Base-by-base conservation (phyloP, 2,888 invertebrate species). In the Euplagia quadripunctaria region DNA sequence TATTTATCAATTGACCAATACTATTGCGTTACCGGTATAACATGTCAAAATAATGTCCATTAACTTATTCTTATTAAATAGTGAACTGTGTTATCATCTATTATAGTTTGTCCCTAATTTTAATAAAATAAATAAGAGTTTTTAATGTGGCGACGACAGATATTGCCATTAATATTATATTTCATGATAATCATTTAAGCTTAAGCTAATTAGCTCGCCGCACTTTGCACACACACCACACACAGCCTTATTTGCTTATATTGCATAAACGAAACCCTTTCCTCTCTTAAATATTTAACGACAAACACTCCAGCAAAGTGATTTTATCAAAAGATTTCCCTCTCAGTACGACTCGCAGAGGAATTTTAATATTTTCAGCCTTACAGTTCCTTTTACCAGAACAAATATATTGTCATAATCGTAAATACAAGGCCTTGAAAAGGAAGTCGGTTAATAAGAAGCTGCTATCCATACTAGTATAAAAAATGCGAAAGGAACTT, bases 341-440 rank as follows among this genome's bases (percentile, higher is more conserved):
- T 6, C 31, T n/a, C 4, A n/a, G 42, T 77, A 68, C 64, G 51
- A 43, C 63, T 42, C 51, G 46, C 64, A 16, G 64, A 72, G 67
- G 63, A 42, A 52, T 64, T 7, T n/a, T 66, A 43, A 72, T 20
- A 64, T 78, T 64, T 64, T 61, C 14, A 61, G 68, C 20, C 72
- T 71, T 64, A 64, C 11, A 12, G 11, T 55, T 17, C 42, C 12
- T 49, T 43, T 66, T 31, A 68, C 42, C 63, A 43, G 43, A 74
- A 75, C 61, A 73, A 78, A 78, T 75, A 68, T 70, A 20, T 55
- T 42, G 73, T 41, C 11, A 61, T 75, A 52, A 78, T 66, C 76
- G 67, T 82, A 75, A 72, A 80, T 66, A 58, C 52, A 31, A 31
- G 31, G 31, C 31, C 31, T 31, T 31, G 31, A 31, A 31, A 31